A percentile compares a stretch with the other conserved stretches of the same genome.
phyloP scores from a whole-genome alignment of 2,113 vertebrate species.

The Sander lucioperca region DNA sequence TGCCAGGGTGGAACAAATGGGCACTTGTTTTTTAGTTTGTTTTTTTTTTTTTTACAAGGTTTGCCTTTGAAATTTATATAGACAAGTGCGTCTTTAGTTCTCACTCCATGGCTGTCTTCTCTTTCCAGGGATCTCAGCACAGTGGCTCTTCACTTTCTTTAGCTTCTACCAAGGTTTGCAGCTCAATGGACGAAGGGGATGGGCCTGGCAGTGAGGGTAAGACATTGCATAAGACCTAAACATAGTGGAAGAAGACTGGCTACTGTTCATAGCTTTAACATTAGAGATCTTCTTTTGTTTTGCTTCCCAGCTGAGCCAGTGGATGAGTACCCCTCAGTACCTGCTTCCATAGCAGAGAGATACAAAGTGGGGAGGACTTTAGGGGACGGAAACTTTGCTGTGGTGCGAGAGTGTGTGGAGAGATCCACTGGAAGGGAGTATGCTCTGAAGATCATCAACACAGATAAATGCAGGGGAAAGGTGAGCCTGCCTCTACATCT shows the following conservation, averaged over 20 bases:
- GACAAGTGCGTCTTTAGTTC: conserved; percentile 2
- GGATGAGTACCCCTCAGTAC: conserved; percentile 91
- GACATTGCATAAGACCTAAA: background rate
- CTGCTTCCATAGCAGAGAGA: conserved; percentile 92
- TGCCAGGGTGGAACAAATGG: conserved; percentile 8
- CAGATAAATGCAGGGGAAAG: conserved; percentile 98
- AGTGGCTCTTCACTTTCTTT: conserved; percentile 96
- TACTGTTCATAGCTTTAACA: background rate
- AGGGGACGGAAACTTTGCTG: conserved; percentile 97
- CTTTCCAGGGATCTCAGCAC: conserved; percentile 93
- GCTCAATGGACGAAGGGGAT: conserved; percentile 97
- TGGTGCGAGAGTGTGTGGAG: conserved; percentile 98
- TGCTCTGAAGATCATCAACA: conserved; percentile 98
- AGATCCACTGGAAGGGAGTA: conserved; percentile 96
- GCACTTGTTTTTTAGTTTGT: background rate
- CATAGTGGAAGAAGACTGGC: background rate
- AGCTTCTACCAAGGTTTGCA: conserved; percentile 97
- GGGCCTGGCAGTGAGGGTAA: conserved; percentile 91
- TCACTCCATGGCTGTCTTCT: conserved; percentile 43
- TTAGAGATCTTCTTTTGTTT: background rate
- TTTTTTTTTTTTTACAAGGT: conserved; percentile 17
- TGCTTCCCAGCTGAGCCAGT: conserved; percentile 85
- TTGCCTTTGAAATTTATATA: conserved; percentile 18
- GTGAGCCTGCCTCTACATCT: conserved; percentile 78
- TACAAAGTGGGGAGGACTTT: conserved; percentile 97